Conservation (phyloP, 2,888 invertebrate genomes). For the Phaedon cochleariae region DNA sequence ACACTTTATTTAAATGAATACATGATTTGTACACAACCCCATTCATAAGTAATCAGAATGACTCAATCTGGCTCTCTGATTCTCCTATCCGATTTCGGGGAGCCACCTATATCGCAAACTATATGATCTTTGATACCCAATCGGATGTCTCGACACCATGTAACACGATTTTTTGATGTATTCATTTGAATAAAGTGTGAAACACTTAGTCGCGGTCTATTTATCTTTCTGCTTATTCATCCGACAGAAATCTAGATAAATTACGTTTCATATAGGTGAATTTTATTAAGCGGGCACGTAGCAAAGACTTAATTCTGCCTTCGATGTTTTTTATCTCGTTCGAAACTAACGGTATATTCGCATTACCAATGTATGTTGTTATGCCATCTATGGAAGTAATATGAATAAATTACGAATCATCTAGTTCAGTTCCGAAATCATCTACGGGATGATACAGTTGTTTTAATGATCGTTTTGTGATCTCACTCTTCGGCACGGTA, state of each 20-base stretch:
- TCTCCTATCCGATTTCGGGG: too few relatives aligned
- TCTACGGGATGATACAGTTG: neutral
- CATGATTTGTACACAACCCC: too few relatives aligned
- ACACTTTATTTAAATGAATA: conserved; percentile 20
- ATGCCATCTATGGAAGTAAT: conserved; percentile 14
- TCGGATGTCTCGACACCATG: neutral
- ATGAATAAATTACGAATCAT: conserved; percentile 24
- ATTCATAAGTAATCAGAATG: too few relatives aligned
- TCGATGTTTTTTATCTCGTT: neutral
- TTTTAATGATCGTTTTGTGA: neutral
- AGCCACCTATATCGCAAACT: neutral
- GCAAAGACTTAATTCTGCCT: conserved; percentile 25
- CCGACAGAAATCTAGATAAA: conserved; percentile 27
- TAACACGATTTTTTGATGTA: conserved; percentile 12
- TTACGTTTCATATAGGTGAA: conserved; percentile 24
- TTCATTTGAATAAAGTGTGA: conserved; percentile 21
- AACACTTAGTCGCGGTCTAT: conserved; percentile 28
- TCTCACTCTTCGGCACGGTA: neutral
- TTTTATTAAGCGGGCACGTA: conserved; percentile 20
- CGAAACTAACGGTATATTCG: conserved; percentile 11
- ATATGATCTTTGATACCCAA: neutral
- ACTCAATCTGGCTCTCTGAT: too few relatives aligned
- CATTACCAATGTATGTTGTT: conserved; percentile 8
- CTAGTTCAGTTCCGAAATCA: conserved; percentile 25
- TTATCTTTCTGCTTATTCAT: conserved; percentile 23